phyloP scores from a whole-genome alignment of 2,888 invertebrate genomes.

The Autographa gamma region DNA sequence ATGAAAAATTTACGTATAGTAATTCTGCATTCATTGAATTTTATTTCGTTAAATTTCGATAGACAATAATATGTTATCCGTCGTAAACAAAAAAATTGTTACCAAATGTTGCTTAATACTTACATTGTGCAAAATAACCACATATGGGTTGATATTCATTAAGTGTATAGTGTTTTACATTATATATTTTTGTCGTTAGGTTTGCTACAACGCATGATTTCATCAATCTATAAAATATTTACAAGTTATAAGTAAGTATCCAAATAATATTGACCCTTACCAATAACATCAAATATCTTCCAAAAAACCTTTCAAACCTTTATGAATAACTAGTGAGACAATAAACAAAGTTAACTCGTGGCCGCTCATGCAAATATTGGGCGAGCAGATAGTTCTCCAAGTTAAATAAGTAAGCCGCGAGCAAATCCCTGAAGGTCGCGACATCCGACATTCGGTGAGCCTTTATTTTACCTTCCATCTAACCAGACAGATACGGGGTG shows the following conservation, averaged over 20 bases:
- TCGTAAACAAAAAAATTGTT: too few species aligned
- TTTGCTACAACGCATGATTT: too few species aligned
- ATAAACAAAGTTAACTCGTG: slow-evolving; percentile 48
- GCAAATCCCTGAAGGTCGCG: slow-evolving; percentile 84
- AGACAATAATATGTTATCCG: too few species aligned
- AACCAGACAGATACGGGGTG: slow-evolving; percentile 73
- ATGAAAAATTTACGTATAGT: too few species aligned
- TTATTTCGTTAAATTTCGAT: too few species aligned
- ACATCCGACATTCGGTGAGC: slow-evolving; percentile 83
- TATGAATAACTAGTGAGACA: slow-evolving; percentile 42
- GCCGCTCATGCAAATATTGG: slow-evolving; percentile 82
- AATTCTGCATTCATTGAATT: too few species aligned
- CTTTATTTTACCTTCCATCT: slow-evolving; percentile 83
- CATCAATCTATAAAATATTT: too few species aligned
- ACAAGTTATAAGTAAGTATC: too few species aligned
- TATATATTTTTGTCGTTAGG: neutral
- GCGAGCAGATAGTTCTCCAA: slow-evolving; percentile 80
- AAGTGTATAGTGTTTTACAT: too few species aligned
- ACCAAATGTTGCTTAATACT: too few species aligned
- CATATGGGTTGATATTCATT: too few species aligned
- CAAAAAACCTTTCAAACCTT: slow-evolving; percentile 3
- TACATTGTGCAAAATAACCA: too few species aligned
- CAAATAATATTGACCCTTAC: neutral
- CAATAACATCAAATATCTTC: neutral
- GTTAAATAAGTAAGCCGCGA: slow-evolving; percentile 82